Base-by-base conservation (phyloP, 2,113 vertebrate genomes). In the Datnioides undecimradiatus region DNA sequence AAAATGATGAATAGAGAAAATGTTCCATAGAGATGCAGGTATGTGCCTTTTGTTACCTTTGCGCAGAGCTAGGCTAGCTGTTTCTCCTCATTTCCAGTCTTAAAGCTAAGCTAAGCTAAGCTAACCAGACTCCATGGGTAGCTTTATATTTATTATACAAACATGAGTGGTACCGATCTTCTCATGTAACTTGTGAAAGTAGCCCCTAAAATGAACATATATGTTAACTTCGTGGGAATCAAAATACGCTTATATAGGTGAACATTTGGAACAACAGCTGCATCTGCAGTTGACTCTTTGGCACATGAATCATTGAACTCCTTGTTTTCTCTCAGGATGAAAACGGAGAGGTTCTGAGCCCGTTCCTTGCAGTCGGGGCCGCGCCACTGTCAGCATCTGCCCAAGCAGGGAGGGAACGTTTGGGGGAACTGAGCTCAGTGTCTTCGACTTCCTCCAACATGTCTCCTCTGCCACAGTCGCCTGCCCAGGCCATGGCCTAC, bases 301-400 rank as follows among this genome's bases (percentile, higher is more conserved):
- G 4, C 21, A 1, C 4, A 0, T 23, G n/a, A 23, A 34, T 31
- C 17, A n/a, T 59, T 60, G 21, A 49, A 16, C 33, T 34, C 12
- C 36, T 41, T 17, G 6, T 13, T n/a, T n/a, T 23, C 25, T 25
- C 38, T 36, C 83, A 97, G 94, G 96, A 96, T 91, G 97, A 98
- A 91, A 99, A 98, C 0, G 96, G 97, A 0, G 98, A 98, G 74
- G 83, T 96, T 59, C 75, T 95, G 73, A 94, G 94, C 73, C 94
- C 95, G 5, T 96, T 97, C 8, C 80, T 90, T 11, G 90, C 92
- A 0, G 81, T 88, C 0, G 93, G 94, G 8, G 40, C 84, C 25
- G 27, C 84, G 3, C 12, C 91, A 0, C 72, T 79, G 63, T 57
- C 85, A 0, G 87, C 94, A 0, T 86, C 93, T 0, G 90, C 94